Base-by-base conservation (phyloP, 30 jellyfish, hydroid and myxozoan genomes). In the Chrysaora quinquecirrha region DNA sequence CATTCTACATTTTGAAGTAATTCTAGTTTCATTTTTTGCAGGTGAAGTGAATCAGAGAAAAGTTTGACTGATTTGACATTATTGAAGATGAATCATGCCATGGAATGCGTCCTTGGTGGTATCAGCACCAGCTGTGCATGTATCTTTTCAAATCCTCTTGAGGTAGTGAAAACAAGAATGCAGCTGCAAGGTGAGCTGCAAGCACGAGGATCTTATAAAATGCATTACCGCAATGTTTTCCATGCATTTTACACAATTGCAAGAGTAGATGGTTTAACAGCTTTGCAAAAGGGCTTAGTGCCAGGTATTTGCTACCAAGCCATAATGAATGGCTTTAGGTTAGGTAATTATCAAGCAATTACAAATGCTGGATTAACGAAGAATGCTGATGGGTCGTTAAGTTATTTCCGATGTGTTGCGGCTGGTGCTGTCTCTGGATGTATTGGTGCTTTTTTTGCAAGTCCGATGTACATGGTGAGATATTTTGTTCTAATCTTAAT, bases 341-440 rank as follows among this genome's bases (percentile, higher is more conserved):
- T 92, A 11, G 98, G 98, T 11, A 52, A 90, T 22, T 92, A 79
- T 69, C 98, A 92, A 48, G 72, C 70, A 1, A 74, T 92, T 38
- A 66, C 83, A 29, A 82, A 92, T 78, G 71, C 93, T 30, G 90
- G 89, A 6, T 73, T 86, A 21, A 80, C 97, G 23, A 63, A 43
- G 58, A 79, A 80, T 32, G n/a, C 58, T 9, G 97, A 92, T 76
- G 98, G 98, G 14, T 25, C 90, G 1, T 48, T 77, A 43, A 86
- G 94, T 47, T 87, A 63, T 43, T 24, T 76, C 35, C 67, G 79
- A 71, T 92, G 96, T 54, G 30, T 87, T 80, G 43, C 62, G 1
- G 97, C 96, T 78, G 98, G 98, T 7, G 98, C 98, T 23, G 32
- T 71, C 0, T 86, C 98, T 30, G 98, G 98, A 6, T 92, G 98